Conservation (phyloP, 2,113 vertebrate species). For the Burhinus oedicnemus region DNA sequence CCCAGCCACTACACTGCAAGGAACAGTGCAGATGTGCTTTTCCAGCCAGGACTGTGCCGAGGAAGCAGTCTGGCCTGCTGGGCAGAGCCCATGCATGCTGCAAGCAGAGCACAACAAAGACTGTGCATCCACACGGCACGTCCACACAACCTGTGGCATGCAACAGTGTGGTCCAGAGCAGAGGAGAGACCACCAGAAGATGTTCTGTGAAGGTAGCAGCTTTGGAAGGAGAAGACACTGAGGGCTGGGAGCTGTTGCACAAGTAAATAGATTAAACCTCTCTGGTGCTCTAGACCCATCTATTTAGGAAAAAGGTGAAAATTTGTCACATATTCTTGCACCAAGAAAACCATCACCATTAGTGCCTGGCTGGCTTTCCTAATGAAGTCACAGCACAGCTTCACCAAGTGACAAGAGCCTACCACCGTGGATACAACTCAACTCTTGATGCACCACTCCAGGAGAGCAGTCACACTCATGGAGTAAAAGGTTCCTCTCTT, state of each 20-base stretch:
- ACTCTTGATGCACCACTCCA: rapidly evolving
- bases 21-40: neutral
- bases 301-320: neutral
- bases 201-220: neutral
- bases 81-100: neutral
- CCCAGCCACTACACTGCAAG: neutral
- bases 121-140: rapidly evolving
- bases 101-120: neutral
- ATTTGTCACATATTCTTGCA: neutral
- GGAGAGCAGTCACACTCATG: neutral
- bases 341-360: neutral
- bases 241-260: neutral
- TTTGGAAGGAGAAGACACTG: neutral
- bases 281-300: neutral
- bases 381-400: neutral
- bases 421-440: neutral
- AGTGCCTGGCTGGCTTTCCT: neutral
- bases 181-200: neutral
- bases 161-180: no score
- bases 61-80: neutral
- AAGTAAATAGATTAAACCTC: neutral
- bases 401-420: neutral
- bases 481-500: neutral
- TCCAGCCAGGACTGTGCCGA: neutral
- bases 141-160: no score